Evolutionary conservation across 1,140 invertebrate genomes (phyloP).

Genomic region (Acromyrmex echinatior): DNA sequence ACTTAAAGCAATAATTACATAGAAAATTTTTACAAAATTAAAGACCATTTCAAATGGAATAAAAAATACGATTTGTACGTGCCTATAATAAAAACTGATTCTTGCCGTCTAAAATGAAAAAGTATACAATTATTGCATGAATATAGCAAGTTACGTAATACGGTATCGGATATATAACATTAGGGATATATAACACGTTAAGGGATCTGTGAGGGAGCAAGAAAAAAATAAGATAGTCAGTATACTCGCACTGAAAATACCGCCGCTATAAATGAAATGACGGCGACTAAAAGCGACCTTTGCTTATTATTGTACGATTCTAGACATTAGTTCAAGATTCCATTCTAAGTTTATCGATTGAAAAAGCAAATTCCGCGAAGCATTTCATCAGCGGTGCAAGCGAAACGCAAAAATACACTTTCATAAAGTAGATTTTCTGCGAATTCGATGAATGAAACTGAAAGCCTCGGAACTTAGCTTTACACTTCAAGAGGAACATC

Average conservation of each 20-base stretch:
- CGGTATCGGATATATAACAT: neutral
- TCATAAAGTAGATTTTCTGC: conserved; percentile 33
- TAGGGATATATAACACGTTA: neutral
- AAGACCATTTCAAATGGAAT: neutral
- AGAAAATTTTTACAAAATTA: neutral
- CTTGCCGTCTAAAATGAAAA: neutral
- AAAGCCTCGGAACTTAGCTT: conserved; percentile 11
- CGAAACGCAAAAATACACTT: neutral
- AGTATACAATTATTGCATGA: neutral
- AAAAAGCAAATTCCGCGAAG: conserved; percentile 57
- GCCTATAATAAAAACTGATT: neutral
- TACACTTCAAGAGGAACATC: conserved; percentile 21
- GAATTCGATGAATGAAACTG: conserved; percentile 42
- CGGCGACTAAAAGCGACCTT: conserved; percentile 17
- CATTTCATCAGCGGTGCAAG: neutral
- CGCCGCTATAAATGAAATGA: neutral
- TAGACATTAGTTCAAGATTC: conserved; percentile 4
- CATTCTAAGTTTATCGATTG: conserved; percentile 48
- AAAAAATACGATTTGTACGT: neutral
- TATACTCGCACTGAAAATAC: conserved; percentile 25
- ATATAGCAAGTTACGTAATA: conserved; percentile 11
- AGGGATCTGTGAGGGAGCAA: conserved; percentile 6
- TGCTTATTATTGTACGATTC: conserved; percentile 52
- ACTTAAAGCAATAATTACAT: neutral
- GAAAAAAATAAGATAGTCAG: neutral